Percentiles rank a stretch among this genome's conserved stretches.
Evolutionary conservation across 2,113 vertebrate genomes (phyloP).

Genomic region (Pseudorectes ferrugineus): DNA sequence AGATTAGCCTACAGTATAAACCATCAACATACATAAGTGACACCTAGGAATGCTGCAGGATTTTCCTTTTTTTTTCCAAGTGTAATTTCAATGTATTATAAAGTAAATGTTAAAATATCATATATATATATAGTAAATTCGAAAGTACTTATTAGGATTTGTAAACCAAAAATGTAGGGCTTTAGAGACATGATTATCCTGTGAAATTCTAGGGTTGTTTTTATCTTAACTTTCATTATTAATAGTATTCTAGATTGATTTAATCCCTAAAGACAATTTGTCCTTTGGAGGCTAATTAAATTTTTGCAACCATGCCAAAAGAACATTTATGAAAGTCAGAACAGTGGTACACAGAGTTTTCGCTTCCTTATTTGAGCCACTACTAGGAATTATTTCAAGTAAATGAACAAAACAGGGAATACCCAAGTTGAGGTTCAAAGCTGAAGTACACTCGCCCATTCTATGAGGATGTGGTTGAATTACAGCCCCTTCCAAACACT

Average conservation of each 20-base stretch:
- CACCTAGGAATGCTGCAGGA: not conserved
- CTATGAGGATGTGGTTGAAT: not conserved
- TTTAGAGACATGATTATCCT: not conserved
- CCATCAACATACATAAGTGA: not conserved
- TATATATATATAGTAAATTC: not conserved
- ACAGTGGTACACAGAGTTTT: conserved; percentile 28
- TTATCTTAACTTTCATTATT: conserved; percentile 23
- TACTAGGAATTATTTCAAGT: not conserved
- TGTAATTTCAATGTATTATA: not conserved
- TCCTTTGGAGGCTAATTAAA: conserved; percentile 72
- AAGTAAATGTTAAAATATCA: not conserved
- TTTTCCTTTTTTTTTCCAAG: not conserved
- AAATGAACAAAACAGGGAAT: not conserved
- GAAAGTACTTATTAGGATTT: not conserved
- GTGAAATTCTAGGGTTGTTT: conserved; percentile 34
- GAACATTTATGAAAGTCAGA: conserved; percentile 61
- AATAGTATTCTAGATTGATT: conserved; percentile 46
- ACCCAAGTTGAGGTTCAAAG: not conserved
- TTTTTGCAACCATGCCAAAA: conserved; percentile 66
- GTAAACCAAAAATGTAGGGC: not conserved
- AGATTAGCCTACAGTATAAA: not conserved
- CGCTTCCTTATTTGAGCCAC: conserved; percentile 21
- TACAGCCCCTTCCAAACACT: not conserved
- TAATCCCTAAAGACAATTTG: conserved; percentile 70
- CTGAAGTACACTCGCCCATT: not conserved